These are phyloP conservation scores for Nipponacmea schrenckii DNA, from an alignment of 2,888 invertebrate species.

Conservation along the genomic window DNA sequence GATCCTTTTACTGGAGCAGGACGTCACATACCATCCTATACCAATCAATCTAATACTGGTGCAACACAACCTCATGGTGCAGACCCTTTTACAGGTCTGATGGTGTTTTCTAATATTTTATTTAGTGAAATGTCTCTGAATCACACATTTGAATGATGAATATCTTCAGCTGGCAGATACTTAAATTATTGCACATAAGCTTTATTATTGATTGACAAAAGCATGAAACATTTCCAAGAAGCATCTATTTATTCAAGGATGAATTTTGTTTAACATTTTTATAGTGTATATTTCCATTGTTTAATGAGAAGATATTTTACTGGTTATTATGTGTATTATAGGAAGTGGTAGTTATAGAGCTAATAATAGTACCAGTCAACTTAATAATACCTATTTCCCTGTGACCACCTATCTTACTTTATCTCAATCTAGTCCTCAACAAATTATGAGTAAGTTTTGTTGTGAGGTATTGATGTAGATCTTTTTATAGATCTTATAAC, in stretches of 20 bases:
- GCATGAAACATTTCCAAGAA: too few relatives aligned
- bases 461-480: too few relatives aligned
- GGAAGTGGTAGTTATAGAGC: conserved; percentile 37
- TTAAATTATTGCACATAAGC: too few relatives aligned
- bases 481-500: too few relatives aligned
- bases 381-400: conserved; percentile 69
- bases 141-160: too few relatives aligned
- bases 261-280: too few relatives aligned
- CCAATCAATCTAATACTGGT: conserved; percentile 16
- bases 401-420: conserved; percentile 75
- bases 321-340: conserved; percentile 1
- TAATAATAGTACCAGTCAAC: conserved; percentile 18
- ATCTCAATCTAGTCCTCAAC: conserved; percentile 71
- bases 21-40: conserved; percentile 45
- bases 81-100: conserved; percentile 51
- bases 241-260: too few relatives aligned
- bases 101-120: not conserved
- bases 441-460: conserved; percentile 74
- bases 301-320: too few relatives aligned
- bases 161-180: too few relatives aligned
- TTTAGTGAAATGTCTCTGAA: not conserved
- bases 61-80: conserved; percentile 29
- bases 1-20: conserved; percentile 71
- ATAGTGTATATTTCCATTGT: too few relatives aligned
- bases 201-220: too few relatives aligned